phyloP scores from a whole-genome alignment of 2,113 vertebrate species.

The Phyllostomus hastatus region DNA sequence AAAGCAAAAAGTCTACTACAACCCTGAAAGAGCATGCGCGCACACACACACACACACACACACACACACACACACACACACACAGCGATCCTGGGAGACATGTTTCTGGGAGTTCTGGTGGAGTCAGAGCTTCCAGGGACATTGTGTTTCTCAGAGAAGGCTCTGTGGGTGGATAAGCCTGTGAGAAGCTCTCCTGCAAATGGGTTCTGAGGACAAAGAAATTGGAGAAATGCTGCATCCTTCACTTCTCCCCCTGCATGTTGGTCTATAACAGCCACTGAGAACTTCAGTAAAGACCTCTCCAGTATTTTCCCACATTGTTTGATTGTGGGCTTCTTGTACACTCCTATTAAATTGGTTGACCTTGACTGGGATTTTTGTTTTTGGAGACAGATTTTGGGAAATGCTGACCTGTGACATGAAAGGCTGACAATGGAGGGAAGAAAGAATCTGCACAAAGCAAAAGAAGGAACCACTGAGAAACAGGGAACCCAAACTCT shows the following conservation, averaged over 20 bases:
- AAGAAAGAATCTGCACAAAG: background rate
- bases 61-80: background rate
- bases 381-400: background rate
- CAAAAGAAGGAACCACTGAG: background rate
- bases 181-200: background rate
- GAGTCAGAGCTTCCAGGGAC: background rate
- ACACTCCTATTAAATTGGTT: background rate
- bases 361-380: background rate
- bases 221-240: background rate
- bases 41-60: background rate
- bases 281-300: background rate
- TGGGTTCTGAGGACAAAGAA: background rate
- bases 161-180: background rate
- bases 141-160: background rate
- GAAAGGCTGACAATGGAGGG: background rate
- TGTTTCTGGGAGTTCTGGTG: background rate
- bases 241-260: background rate
- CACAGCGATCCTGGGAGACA: background rate
- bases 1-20: background rate
- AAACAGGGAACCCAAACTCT: background rate
- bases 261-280: background rate
- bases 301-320: background rate
- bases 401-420: background rate
- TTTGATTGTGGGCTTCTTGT: background rate
- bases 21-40: fast-evolving